A percentile compares a stretch with the other conserved stretches of the same genome.
These are phyloP conservation scores for Maconellicoccus hirsutus DNA, from an alignment of 1,140 invertebrate genomes.

Conservation along the genomic window DNA sequence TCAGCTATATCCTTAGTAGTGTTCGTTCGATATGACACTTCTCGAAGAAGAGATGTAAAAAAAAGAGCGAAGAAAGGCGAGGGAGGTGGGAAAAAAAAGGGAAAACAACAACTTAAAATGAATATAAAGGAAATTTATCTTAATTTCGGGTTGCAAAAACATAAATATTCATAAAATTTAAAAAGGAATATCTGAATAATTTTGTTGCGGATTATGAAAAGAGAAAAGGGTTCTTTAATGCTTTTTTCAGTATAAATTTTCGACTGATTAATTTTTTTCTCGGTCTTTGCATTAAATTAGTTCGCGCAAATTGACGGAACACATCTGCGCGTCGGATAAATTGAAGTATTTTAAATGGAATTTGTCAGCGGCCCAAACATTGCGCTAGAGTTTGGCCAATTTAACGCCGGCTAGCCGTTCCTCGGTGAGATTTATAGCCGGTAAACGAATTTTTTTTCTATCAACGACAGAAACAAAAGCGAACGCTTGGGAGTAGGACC, in stretches of 20 bases:
- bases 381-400: too few species aligned
- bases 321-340: not conserved
- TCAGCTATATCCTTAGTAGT: not conserved
- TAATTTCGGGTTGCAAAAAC: not conserved
- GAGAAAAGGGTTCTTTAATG: not conserved
- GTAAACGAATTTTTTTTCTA: too few species aligned
- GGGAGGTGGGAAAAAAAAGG: too few species aligned
- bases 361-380: too few species aligned
- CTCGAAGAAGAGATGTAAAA: too few species aligned
- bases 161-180: slow-evolving; percentile 10
- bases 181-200: slow-evolving; percentile 9
- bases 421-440: too few species aligned
- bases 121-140: slow-evolving; percentile 6
- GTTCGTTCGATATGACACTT: not conserved
- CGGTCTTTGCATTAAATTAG: not conserved
- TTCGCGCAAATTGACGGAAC: not conserved
- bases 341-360: not conserved
- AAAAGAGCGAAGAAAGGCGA: too few species aligned
- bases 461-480: too few species aligned
- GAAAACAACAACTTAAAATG: not conserved
- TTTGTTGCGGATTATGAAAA: not conserved
- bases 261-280: not conserved
- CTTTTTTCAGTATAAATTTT: slow-evolving; percentile 5
- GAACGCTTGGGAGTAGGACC: too few species aligned
- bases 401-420: too few species aligned